Conservation (phyloP, 2,797 vertebrate genomes). For the Muscicapa comitata region DNA sequence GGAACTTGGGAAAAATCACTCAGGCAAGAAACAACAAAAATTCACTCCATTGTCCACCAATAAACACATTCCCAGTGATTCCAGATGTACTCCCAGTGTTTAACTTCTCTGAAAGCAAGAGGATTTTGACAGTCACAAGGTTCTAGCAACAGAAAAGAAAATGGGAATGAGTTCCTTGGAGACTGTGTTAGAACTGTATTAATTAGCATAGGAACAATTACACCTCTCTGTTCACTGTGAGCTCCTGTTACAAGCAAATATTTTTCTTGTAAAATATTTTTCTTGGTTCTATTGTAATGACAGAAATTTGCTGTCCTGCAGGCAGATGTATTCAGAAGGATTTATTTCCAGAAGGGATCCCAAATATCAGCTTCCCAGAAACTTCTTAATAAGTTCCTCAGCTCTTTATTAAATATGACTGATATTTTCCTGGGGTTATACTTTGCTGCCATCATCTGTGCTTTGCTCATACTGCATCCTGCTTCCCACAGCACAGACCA, state of each 20-base stretch:
- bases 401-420: background rate
- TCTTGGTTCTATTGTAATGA: background rate
- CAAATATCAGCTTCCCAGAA: background rate
- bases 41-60: background rate
- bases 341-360: background rate
- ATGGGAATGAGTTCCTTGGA: background rate
- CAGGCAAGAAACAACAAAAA: background rate
- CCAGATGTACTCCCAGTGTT: background rate
- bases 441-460: constrained; percentile 67
- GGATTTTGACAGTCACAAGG: background rate
- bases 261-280: background rate
- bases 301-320: background rate
- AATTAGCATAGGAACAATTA: background rate
- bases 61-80: background rate
- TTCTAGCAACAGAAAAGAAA: background rate
- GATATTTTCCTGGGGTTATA: constrained; percentile 2
- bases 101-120: background rate
- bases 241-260: background rate
- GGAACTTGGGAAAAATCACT: background rate
- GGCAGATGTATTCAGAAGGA: background rate
- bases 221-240: background rate
- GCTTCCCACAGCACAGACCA: background rate
- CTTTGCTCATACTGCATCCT: background rate
- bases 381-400: background rate
- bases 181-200: background rate